phyloP scores from a whole-genome alignment of 2,113 vertebrate species.

The Alaudala cheleensis region DNA sequence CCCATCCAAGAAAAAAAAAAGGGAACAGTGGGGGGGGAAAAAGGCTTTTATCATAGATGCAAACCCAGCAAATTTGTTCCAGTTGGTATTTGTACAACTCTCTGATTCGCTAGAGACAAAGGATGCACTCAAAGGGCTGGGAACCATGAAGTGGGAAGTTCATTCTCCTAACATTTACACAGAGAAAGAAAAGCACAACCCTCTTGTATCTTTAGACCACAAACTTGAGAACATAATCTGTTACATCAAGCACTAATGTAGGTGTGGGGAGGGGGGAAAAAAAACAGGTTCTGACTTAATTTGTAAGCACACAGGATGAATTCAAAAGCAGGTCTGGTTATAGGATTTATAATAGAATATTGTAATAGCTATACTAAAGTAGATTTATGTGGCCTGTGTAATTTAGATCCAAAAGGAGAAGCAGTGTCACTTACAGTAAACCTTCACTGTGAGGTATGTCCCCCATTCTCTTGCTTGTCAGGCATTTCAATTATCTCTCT shows the following conservation, averaged over 20 bases:
- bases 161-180: background rate
- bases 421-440: background rate
- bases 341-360: background rate
- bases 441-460: slow-evolving; percentile 20
- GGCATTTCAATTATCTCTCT: slow-evolving; percentile 31
- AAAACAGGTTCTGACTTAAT: background rate
- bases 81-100: background rate
- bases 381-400: background rate
- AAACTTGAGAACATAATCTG: background rate
- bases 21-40: background rate
- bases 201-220: background rate
- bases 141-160: background rate
- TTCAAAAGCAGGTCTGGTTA: background rate
- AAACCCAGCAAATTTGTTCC: background rate
- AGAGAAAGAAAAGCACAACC: background rate
- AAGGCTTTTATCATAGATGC: background rate
- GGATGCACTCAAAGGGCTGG: background rate
- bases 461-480: slow-evolving; percentile 18
- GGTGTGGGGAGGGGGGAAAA: background rate
- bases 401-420: slow-evolving; percentile 2
- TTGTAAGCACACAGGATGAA: background rate
- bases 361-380: background rate
- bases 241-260: background rate
- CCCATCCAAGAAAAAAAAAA: background rate
- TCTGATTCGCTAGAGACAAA: background rate